Conservation (phyloP, 2,797 vertebrate genomes). For the Alca torda region DNA sequence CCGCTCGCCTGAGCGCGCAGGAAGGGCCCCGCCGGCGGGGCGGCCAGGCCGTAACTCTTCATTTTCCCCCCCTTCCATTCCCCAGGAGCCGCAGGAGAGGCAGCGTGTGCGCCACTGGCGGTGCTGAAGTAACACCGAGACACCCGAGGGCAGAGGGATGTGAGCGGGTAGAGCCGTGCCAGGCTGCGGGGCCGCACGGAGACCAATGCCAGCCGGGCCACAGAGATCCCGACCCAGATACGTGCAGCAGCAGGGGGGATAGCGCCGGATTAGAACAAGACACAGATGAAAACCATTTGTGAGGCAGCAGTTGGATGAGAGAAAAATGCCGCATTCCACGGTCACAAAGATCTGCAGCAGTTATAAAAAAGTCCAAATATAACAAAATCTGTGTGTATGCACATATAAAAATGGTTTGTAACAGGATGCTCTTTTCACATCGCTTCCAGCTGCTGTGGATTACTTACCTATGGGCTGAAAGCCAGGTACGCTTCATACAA, state of each 20-base stretch:
- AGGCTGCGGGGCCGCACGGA: accelerated
- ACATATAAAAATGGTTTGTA: neutral
- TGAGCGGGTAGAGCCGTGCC: neutral
- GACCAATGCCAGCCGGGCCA: neutral
- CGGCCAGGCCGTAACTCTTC: accelerated
- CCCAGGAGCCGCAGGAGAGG: neutral
- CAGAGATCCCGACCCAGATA: neutral
- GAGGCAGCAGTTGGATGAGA: neutral
- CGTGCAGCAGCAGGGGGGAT: accelerated
- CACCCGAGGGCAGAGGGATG: accelerated
- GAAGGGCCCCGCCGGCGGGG: too few relatives aligned
- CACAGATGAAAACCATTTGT: neutral
- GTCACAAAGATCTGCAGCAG: too few relatives aligned
- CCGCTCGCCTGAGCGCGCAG: too few relatives aligned
- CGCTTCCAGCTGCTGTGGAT: neutral
- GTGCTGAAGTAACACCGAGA: neutral
- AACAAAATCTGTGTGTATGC: neutral
- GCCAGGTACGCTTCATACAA: neutral
- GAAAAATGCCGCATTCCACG: neutral
- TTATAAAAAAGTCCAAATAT: accelerated
- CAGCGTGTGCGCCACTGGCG: accelerated
- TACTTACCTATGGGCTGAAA: neutral
- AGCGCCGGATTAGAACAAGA: accelerated
- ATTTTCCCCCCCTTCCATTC: accelerated
- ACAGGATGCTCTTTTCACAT: neutral